Evolutionary conservation across 2,888 invertebrate genomes (phyloP).

Genomic region (Drosophila kanekoi): DNA sequence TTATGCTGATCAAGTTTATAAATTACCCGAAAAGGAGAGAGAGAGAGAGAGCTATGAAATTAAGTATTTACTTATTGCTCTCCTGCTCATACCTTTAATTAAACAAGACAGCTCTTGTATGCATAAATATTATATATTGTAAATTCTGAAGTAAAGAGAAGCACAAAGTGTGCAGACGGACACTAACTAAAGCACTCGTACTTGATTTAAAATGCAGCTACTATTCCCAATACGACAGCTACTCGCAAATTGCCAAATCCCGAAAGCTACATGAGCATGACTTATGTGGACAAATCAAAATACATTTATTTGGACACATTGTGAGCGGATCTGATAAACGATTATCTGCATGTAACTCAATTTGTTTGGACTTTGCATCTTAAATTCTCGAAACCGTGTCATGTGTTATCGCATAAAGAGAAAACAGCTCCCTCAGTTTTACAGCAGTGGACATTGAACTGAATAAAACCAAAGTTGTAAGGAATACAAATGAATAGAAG

Average conservation of each 20-base stretch:
- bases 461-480: constrained; percentile 38
- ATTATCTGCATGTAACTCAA: constrained; percentile 77
- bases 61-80: too few relatives aligned
- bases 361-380: constrained; percentile 63
- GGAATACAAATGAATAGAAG: constrained; percentile 35
- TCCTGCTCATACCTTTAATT: too few relatives aligned
- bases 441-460: constrained; percentile 35
- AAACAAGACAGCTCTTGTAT: too few relatives aligned
- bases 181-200: background rate
- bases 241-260: background rate
- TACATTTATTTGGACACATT: constrained; percentile 36
- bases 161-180: too few relatives aligned
- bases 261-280: constrained; percentile 6
- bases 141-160: too few relatives aligned
- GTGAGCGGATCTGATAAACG: constrained; percentile 65
- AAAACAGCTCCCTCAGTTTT: constrained; percentile 8
- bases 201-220: background rate
- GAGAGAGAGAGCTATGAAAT: too few relatives aligned
- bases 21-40: too few relatives aligned
- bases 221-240: background rate
- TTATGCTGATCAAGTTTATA: too few relatives aligned
- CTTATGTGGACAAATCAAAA: constrained; percentile 38
- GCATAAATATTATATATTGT: too few relatives aligned
- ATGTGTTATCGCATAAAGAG: constrained; percentile 29
- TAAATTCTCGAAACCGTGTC: constrained; percentile 47